A percentile compares a stretch with the other conserved stretches of the same genome.
Evolutionary conservation across 2,888 invertebrate species (phyloP).

Genomic region (Miltochrista miniata): DNA sequence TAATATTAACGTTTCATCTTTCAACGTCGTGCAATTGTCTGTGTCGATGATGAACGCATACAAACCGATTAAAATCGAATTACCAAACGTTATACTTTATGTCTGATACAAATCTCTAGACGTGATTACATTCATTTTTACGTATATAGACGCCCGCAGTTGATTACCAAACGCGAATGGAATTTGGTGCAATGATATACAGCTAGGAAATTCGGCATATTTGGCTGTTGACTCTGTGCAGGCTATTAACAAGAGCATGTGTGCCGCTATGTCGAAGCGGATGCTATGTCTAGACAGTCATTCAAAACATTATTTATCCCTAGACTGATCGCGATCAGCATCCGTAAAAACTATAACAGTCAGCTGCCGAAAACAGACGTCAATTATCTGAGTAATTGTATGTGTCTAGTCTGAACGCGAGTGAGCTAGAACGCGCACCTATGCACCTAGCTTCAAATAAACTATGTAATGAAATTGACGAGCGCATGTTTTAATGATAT

Average conservation of each 20-base stretch:
- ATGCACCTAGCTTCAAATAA: not conserved
- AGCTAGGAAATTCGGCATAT: slow-evolving; percentile 40
- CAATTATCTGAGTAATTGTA: slow-evolving; percentile 55
- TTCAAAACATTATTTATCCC: slow-evolving; percentile 62
- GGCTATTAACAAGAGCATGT: slow-evolving; percentile 49
- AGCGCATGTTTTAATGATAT: too few relatives aligned
- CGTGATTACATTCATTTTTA: slow-evolving; percentile 58
- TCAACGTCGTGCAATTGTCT: slow-evolving; percentile 18
- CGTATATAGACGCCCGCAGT: slow-evolving; percentile 50
- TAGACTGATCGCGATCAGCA: slow-evolving; percentile 60
- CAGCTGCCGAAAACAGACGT: slow-evolving; percentile 49
- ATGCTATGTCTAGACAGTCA: slow-evolving; percentile 68
- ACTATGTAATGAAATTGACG: too few relatives aligned
- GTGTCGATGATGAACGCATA: slow-evolving; percentile 27
- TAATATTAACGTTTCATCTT: slow-evolving; percentile 21
- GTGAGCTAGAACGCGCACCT: not conserved
- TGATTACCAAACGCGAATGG: slow-evolving; percentile 48
- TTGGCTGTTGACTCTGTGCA: slow-evolving; percentile 45
- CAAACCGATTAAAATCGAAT: slow-evolving; percentile 41
- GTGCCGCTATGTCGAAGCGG: slow-evolving; percentile 54
- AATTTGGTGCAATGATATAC: slow-evolving; percentile 37
- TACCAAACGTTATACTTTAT: slow-evolving; percentile 44
- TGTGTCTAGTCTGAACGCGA: slow-evolving; percentile 8
- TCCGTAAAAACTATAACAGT: slow-evolving; percentile 57
- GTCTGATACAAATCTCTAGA: slow-evolving; percentile 55